Percentiles rank a stretch among this genome's conserved stretches.
These are phyloP conservation scores for Eretmocerus hayati DNA, from an alignment of 2,888 invertebrate genomes.

Conservation along the genomic window DNA sequence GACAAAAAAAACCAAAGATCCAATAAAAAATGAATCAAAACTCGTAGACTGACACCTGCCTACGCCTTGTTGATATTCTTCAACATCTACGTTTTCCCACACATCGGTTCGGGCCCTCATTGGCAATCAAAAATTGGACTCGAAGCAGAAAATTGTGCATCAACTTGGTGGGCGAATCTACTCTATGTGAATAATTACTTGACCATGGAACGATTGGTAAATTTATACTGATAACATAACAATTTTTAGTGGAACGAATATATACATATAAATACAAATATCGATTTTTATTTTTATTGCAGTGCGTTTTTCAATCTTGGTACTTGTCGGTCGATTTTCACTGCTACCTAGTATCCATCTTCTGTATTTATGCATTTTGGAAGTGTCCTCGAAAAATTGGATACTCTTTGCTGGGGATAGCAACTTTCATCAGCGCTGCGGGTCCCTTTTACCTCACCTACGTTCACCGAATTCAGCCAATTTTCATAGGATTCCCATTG, in stretches of 20 bases:
- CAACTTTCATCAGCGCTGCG: constrained; percentile 26
- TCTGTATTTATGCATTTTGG: constrained; percentile 28
- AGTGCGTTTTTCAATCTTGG: constrained; percentile 37
- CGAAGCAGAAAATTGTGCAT: constrained; percentile 29
- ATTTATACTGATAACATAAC: no score
- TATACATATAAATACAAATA: not conserved
- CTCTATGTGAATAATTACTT: constrained; percentile 38
- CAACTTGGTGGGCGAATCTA: constrained; percentile 38
- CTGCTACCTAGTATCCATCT: constrained; percentile 26
- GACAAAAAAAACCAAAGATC: no score
- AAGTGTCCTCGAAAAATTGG: constrained; percentile 31
- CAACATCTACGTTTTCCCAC: constrained; percentile 28
- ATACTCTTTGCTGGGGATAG: constrained; percentile 27
- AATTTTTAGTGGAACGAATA: not conserved
- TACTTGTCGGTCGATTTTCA: constrained; percentile 33
- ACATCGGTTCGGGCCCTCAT: constrained; percentile 34
- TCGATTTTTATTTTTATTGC: constrained; percentile 1
- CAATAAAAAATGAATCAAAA: not conserved
- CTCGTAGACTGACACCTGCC: constrained; percentile 30
- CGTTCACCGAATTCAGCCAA: constrained; percentile 24
- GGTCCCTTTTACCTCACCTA: constrained; percentile 29
- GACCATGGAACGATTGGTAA: constrained; percentile 25
- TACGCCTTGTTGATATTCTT: constrained; percentile 33
- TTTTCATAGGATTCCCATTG: constrained; percentile 27
- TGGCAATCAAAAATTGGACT: constrained; percentile 29